Evolutionary conservation across 2,888 invertebrate species (phyloP), one percentile per base, ranked within the genome.

Genomic region (Phaedon cochleariae): DNA sequence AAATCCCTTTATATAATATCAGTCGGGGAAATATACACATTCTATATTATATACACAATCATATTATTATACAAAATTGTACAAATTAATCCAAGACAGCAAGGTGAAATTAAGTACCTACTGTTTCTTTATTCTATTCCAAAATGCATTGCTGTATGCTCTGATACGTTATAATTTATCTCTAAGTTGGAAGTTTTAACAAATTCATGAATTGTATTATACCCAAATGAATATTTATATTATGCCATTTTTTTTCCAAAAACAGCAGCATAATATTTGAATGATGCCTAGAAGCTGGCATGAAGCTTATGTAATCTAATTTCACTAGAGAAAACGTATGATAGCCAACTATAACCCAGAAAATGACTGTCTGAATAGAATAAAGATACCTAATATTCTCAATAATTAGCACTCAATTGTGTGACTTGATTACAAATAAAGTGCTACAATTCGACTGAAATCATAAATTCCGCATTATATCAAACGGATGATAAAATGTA

Each of bases 41-140:
- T 76, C 72, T 75, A 75, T 52, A 49, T 53, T 78, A 77, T 79
- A 67, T 78, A 77, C 77, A 78, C 69, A 76, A 77, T 74, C 73
- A 74, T 77, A 70, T 70, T 77, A 70, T 70, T 64, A 67, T 71
- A 76, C 74, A 75, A 73, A 76, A 76, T 72, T 74, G 72, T 77
- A 76, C 77, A 76, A 70, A 75, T 62, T 29, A 65, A 64, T 48
- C 31, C 31, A 65, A 59, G 31, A 59, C 41, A 34, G 37, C 49
- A 59, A 59, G n/a, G 29, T n/a, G 9, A 7, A 34, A 18, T 17
- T 18, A 54, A 54, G 18, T n/a, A n/a, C n/a, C n/a, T n/a, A 22
- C 7, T 55, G 15, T 57, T 57, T 46, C 10, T 17, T 17, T 41
- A 45, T 26, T 6, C 41, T 12, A 41, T 41, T 41, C 31, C 31